Conservation (phyloP, 2,888 invertebrate species). For the Cepaea hortensis region DNA sequence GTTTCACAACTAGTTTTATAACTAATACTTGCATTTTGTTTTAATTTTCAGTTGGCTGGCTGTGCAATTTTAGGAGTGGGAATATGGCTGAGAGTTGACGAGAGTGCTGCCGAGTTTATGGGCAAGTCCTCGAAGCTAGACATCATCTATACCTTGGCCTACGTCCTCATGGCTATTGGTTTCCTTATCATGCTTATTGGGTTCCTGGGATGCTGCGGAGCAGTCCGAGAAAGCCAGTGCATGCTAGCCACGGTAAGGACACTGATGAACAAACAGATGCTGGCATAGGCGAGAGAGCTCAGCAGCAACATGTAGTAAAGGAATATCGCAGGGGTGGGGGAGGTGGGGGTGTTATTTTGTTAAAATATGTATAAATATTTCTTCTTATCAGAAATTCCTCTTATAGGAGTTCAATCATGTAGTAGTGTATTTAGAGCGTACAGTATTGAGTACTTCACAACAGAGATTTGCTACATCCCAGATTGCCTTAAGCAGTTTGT, state of each 20-base stretch:
- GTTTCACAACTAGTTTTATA: too few species aligned
- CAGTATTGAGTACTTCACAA: too few species aligned
- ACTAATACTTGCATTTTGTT: too few species aligned
- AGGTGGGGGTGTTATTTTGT: not conserved
- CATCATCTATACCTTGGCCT: conserved; percentile 83
- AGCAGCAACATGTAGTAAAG: not conserved
- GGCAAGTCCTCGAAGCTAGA: conserved; percentile 82
- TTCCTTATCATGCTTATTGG: conserved; percentile 85
- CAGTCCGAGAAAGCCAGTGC: conserved; percentile 86
- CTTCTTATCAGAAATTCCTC: too few species aligned
- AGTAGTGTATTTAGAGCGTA: too few species aligned
- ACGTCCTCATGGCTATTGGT: conserved; percentile 85
- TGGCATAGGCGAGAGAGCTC: not conserved
- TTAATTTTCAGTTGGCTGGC: conserved; percentile 82
- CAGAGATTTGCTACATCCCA: too few species aligned
- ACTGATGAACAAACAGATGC: not conserved
- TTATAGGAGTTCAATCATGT: too few species aligned
- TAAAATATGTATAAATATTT: not conserved
- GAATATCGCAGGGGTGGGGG: not conserved
- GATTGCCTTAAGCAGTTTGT: too few species aligned
- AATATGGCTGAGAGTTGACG: conserved; percentile 87
- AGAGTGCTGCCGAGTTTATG: conserved; percentile 82
- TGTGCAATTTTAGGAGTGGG: conserved; percentile 84
- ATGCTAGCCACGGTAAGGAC: conserved; percentile 83
- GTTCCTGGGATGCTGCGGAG: conserved; percentile 89